phyloP scores from a whole-genome alignment of 2,797 vertebrate genomes.

The Hyperoplus immaculatus region DNA sequence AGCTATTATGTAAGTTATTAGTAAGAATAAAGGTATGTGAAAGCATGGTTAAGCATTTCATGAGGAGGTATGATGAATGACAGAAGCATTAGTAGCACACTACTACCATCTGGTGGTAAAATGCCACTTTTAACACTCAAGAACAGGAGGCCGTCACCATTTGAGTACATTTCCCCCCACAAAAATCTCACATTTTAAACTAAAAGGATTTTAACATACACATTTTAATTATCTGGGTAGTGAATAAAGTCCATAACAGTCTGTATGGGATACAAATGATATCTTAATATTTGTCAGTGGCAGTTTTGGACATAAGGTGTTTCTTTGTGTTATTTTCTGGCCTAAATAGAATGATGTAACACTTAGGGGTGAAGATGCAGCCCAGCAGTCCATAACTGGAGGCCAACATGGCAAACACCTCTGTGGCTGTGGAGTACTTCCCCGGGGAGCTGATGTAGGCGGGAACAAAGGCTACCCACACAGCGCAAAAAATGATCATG shows the following conservation, averaged over 20 bases:
- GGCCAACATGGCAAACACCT: constrained; percentile 88
- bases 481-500: constrained; percentile 87
- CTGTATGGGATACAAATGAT: neutral
- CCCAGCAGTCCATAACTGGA: constrained; percentile 86
- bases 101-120: constrained; percentile 74
- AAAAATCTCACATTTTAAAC: neutral
- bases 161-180: neutral
- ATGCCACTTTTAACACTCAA: neutral
- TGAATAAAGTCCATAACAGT: neutral
- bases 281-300: constrained; percentile 49
- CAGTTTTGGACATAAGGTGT: constrained; percentile 74
- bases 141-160: neutral
- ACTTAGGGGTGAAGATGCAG: constrained; percentile 85
- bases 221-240: neutral
- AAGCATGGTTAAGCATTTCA: neutral
- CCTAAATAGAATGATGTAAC: constrained; percentile 80
- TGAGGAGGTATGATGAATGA: neutral
- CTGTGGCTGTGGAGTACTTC: constrained; percentile 85
- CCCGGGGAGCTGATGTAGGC: constrained; percentile 87
- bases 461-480: constrained; percentile 87
- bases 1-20: neutral
- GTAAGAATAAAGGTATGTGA: constrained; percentile 8
- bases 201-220: neutral
- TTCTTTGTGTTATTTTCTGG: constrained; percentile 81
- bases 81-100: constrained; percentile 35